Evolutionary conservation across 2,113 vertebrate genomes (phyloP).

Genomic region (Centrocercus urophasianus): DNA sequence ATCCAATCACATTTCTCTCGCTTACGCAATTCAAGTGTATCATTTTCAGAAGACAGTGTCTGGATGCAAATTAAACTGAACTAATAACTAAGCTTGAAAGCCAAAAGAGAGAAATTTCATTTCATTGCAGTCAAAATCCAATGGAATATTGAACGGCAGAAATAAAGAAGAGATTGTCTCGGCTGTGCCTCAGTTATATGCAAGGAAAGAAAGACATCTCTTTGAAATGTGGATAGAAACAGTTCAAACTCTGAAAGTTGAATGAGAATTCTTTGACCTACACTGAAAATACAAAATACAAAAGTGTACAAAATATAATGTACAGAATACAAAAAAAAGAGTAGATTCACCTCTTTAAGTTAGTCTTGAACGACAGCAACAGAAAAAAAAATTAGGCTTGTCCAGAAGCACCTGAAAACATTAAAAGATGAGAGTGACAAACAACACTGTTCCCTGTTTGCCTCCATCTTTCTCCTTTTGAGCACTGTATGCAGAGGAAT

Average conservation of each 20-base stretch:
- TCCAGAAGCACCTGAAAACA: background rate
- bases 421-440: background rate
- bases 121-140: conserved; percentile 24
- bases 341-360: background rate
- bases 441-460: background rate
- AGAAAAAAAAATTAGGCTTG: background rate
- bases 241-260: background rate
- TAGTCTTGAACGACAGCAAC: background rate
- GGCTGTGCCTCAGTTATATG: background rate
- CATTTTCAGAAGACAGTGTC: background rate
- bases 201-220: background rate
- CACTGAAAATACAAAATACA: background rate
- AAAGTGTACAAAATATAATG: too few species aligned
- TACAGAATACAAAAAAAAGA: background rate
- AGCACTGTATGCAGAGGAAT: background rate
- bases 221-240: conserved; percentile 4
- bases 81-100: background rate
- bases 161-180: background rate
- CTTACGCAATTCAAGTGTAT: background rate
- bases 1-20: background rate
- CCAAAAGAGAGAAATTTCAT: background rate
- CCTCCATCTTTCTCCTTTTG: background rate
- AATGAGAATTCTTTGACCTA: background rate
- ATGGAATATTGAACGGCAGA: background rate
- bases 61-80: conserved; percentile 10